Conservation (phyloP, 2,888 invertebrate genomes). For the Thecocarcelia acutangulata region DNA sequence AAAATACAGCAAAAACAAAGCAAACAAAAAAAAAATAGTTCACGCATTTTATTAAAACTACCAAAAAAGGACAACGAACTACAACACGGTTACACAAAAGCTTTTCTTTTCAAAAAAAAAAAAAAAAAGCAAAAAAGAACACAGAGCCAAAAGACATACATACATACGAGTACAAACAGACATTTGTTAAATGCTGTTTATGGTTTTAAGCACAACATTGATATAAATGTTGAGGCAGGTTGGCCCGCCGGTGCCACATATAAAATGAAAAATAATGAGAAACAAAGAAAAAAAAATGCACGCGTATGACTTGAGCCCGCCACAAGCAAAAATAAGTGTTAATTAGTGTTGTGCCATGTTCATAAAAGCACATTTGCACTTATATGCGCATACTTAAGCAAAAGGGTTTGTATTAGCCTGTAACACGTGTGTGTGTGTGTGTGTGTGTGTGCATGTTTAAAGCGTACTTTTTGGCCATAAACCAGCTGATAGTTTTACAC, state of each 20-base stretch:
- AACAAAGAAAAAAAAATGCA: conserved; percentile 50
- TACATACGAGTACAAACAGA: too few relatives aligned
- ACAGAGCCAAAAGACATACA: conserved; percentile 1
- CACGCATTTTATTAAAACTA: conserved; percentile 66
- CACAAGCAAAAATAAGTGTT: conserved; percentile 62
- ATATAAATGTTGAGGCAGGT: conserved; percentile 60
- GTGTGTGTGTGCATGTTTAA: conserved; percentile 6
- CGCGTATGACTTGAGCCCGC: conserved; percentile 68
- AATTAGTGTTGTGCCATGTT: conserved; percentile 68
- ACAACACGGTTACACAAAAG: conserved; percentile 24
- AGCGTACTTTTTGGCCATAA: conserved; percentile 56
- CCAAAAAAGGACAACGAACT: conserved; percentile 67
- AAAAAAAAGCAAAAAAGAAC: conserved; percentile 10
- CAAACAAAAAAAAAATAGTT: conserved; percentile 31
- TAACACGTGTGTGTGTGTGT: neutral
- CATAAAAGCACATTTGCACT: conserved; percentile 46
- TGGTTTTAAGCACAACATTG: conserved; percentile 46
- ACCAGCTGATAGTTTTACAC: conserved; percentile 55
- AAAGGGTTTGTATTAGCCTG: neutral
- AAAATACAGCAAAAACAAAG: conserved; percentile 24
- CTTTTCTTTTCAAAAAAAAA: neutral
- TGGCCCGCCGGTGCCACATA: conserved; percentile 37
- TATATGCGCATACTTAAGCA: neutral
- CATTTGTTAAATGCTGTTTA: conserved; percentile 62
- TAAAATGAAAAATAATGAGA: conserved; percentile 43